These are phyloP conservation scores for Lineus longissimus DNA, from an alignment of 1,140 invertebrate species.

Conservation along the genomic window DNA sequence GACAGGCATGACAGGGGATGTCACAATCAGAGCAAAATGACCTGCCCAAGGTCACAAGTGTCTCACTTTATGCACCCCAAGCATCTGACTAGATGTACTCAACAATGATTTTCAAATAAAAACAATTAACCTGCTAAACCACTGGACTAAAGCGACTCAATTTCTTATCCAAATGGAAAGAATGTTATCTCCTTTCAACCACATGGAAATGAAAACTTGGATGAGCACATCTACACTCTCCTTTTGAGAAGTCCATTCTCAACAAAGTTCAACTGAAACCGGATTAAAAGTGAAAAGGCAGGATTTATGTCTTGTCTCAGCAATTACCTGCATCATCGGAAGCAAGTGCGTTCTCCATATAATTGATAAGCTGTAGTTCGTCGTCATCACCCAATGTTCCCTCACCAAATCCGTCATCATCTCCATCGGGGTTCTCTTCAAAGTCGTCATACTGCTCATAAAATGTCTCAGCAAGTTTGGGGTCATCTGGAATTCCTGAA, in stretches of 20 bases:
- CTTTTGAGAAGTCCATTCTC: not conserved
- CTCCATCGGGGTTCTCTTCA: constrained; percentile 25
- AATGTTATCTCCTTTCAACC: no score
- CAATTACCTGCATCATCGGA: not conserved
- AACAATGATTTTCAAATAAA: no score
- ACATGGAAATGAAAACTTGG: not conserved
- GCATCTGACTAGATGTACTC: no score
- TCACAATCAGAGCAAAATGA: no score
- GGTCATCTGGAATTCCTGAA: constrained; percentile 48
- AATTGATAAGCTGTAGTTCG: constrained; percentile 30
- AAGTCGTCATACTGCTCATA: constrained; percentile 51
- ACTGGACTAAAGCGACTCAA: no score
- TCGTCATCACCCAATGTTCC: constrained; percentile 22
- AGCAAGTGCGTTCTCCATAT: constrained; percentile 40
- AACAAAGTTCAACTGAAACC: not conserved
- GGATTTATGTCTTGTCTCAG: not conserved
- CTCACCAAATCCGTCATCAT: constrained; percentile 15
- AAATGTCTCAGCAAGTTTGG: constrained; percentile 48
- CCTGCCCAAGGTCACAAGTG: no score
- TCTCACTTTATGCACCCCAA: no score
- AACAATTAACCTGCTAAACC: no score
- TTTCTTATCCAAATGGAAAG: no score
- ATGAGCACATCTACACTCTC: not conserved
- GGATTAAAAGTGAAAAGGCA: not conserved
- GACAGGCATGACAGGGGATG: no score